Conservation (phyloP, 2,797 vertebrate genomes). For the Hafferia zeledoni region DNA sequence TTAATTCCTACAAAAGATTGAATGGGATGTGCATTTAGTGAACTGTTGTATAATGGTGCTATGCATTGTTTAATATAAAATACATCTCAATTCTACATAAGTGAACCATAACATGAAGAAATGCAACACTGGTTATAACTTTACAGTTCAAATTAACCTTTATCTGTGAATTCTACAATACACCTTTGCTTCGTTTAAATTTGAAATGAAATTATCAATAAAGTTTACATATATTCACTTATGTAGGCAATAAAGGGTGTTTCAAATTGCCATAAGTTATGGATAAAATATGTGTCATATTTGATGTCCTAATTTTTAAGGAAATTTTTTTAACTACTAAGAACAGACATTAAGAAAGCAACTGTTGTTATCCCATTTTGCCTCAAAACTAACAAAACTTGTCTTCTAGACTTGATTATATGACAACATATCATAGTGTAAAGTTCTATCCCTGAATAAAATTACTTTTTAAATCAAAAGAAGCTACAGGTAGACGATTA, state of each 20-base stretch:
- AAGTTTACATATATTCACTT: slow-evolving; percentile 70
- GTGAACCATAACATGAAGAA: slow-evolving; percentile 66
- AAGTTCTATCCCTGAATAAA: slow-evolving; percentile 27
- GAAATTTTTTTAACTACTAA: not conserved
- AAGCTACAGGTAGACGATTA: not conserved
- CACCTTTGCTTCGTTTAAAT: slow-evolving; percentile 63
- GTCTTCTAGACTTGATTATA: not conserved
- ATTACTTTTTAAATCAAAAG: not conserved
- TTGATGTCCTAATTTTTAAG: slow-evolving; percentile 45
- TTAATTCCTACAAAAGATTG: slow-evolving; percentile 55
- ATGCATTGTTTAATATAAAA: slow-evolving; percentile 65
- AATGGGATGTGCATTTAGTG: slow-evolving; percentile 68
- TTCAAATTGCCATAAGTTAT: slow-evolving; percentile 52
- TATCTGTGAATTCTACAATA: slow-evolving; percentile 59
- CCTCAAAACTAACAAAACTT: not conserved
- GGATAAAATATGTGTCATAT: slow-evolving; percentile 63
- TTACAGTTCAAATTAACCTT: slow-evolving; percentile 49
- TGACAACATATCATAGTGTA: not conserved
- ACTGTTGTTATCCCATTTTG: not conserved
- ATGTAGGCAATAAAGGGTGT: slow-evolving; percentile 67
- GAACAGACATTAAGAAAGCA: not conserved
- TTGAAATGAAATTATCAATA: slow-evolving; percentile 65
- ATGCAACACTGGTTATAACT: slow-evolving; percentile 60
- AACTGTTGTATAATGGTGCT: slow-evolving; percentile 71
- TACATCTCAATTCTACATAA: slow-evolving; percentile 62